Conservation (phyloP, 2,113 vertebrate genomes). For the Spheniscus mendiculus region DNA sequence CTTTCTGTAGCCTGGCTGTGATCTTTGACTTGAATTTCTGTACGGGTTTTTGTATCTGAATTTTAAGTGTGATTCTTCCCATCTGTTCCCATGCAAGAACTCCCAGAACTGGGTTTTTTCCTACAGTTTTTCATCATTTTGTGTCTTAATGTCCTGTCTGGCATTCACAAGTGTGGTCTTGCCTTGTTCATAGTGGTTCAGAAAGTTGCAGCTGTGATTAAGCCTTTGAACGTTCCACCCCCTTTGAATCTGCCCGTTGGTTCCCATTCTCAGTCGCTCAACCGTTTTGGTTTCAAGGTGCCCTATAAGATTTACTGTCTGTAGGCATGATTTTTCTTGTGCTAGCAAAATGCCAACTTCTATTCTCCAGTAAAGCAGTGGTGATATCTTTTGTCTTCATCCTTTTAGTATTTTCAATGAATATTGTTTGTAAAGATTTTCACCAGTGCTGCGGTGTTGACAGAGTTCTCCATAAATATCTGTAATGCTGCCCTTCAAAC, state of each 20-base stretch:
- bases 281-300: neutral
- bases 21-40: neutral
- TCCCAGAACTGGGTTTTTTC: neutral
- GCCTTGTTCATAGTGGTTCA: neutral
- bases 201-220: neutral
- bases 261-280: fast-evolving
- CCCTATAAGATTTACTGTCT: neutral
- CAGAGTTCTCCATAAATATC: neutral
- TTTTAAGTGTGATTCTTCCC: neutral
- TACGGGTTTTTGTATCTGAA: neutral
- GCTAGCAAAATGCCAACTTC: neutral
- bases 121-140: neutral
- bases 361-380: neutral
- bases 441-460: neutral
- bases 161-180: neutral
- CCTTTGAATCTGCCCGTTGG: neutral
- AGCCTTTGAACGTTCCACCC: neutral
- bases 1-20: neutral
- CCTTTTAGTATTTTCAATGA: neutral
- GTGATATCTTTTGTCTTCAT: neutral
- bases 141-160: neutral
- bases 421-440: neutral
- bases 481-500: neutral
- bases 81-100: neutral
- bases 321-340: neutral